These are phyloP conservation scores for Lithobates sylvaticus DNA, from an alignment of 2,797 vertebrate species.

Conservation along the genomic window DNA sequence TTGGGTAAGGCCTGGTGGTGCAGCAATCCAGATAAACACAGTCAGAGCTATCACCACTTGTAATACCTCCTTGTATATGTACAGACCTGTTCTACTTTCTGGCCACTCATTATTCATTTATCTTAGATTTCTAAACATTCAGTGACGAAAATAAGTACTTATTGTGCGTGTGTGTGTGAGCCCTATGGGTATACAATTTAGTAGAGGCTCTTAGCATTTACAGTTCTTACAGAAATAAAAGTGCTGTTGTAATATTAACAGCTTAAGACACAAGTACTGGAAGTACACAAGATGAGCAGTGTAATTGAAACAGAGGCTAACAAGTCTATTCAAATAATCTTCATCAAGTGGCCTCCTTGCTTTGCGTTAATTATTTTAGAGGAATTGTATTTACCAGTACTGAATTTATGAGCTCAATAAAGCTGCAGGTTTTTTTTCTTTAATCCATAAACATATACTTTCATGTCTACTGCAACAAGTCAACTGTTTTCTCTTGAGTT, in stretches of 20 bases:
- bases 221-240: slow-evolving; percentile 23
- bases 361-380: slow-evolving; percentile 41
- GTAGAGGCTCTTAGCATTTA: slow-evolving; percentile 14
- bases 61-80: not conserved
- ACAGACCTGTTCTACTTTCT: not conserved
- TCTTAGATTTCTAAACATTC: slow-evolving; percentile 19
- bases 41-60: not conserved
- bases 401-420: slow-evolving; percentile 33
- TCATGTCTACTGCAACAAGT: slow-evolving; percentile 37
- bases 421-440: slow-evolving; percentile 18
- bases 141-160: slow-evolving; percentile 22
- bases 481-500: slow-evolving; percentile 16
- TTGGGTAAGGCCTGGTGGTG: no score
- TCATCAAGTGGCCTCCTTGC: slow-evolving; percentile 41
- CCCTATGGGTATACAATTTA: slow-evolving; percentile 19
- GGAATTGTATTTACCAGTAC: slow-evolving; percentile 40
- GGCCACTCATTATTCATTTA: slow-evolving; percentile 3
- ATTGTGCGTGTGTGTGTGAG: not conserved
- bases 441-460: slow-evolving; percentile 28
- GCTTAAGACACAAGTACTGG: slow-evolving; percentile 20
- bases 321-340: slow-evolving; percentile 47
- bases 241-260: slow-evolving; percentile 39
- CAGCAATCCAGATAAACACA: no score
- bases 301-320: slow-evolving; percentile 40
- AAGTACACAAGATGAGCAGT: slow-evolving; percentile 32